Evolutionary conservation across 2,797 vertebrate genomes (phyloP), one percentile per base, ranked within the genome.

Genomic region (Mormyrops attenuatus): DNA sequence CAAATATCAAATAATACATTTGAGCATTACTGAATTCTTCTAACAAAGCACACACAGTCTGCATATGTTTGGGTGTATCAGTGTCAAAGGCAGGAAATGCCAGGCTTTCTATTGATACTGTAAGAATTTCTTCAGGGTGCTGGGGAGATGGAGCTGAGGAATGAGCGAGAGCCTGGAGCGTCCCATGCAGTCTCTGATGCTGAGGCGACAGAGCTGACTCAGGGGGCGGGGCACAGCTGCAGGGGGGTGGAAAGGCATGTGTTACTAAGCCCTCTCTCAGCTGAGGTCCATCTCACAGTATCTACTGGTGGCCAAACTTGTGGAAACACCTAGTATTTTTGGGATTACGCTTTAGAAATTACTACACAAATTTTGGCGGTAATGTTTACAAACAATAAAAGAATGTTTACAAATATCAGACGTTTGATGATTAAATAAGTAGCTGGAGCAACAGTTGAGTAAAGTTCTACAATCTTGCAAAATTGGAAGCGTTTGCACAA

Each of bases 121-220:
- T 88, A 99, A 94, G 95, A 97, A 99, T 91, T 94, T 96, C 94
- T 96, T 97, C 90, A 99, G 92, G 85, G 97, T 92, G 13, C 93
- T 97, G 87, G 98, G 98, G 91, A 99, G 89, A 89, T 97, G 97
- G 7, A 99, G 97, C 88, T 97, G 96, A 77, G 96, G 95, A 82
- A 99, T 95, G 44, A 98, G 97, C 90, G 97, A 97, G 41, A 99
- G 94, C 90, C 97, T 94, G 53, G 96, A 92, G 49, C 96, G 95
- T 90, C 98, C 97, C 3, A 99, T 93, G 88, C 93, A 97, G 89
- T 91, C 96, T 90, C 98, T 95, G 94, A 99, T 97, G 92, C 95
- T 90, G 87, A 98, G 96, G 90, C 98, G 96, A 90, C 98, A 99
- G 60, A 98, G 94, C 90, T 98, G 98, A 92, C 95, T 96, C 82